Evolutionary conservation across 2,797 vertebrate genomes (phyloP).

Genomic region (Crypturellus tataupa): DNA sequence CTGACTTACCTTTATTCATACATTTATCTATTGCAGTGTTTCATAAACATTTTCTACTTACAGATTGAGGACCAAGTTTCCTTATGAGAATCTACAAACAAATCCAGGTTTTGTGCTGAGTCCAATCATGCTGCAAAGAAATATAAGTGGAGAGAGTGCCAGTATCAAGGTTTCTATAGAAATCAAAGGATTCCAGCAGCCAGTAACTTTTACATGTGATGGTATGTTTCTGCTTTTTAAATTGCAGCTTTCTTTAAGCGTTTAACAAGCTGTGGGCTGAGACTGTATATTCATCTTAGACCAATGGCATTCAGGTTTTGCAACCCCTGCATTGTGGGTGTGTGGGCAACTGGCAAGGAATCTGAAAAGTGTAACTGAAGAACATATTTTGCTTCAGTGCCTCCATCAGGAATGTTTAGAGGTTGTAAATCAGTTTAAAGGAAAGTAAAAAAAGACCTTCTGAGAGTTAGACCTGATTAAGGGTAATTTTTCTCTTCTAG

Average conservation of each 20-base stretch:
- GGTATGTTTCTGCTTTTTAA: conserved; percentile 81
- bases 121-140: conserved; percentile 90
- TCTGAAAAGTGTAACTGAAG: background rate
- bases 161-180: conserved; percentile 97
- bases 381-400: background rate
- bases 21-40: background rate
- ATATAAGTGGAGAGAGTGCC: conserved; percentile 85
- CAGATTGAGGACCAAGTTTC: conserved; percentile 90
- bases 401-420: background rate
- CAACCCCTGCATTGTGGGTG: background rate
- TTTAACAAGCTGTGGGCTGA: background rate
- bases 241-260: background rate
- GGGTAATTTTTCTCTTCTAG: background rate
- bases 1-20: background rate
- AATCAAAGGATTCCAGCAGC: conserved; percentile 93
- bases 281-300: background rate
- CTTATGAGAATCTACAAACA: conserved; percentile 80
- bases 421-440: background rate
- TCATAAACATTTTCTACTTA: conserved; percentile 64
- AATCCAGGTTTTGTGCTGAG: conserved; percentile 95
- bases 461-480: background rate
- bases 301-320: background rate
- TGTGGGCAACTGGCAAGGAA: background rate
- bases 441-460: background rate
- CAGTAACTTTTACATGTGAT: conserved; percentile 98